phyloP scores from a whole-genome alignment of 2,113 vertebrate species.

The Thalassarche chlororhynchos region DNA sequence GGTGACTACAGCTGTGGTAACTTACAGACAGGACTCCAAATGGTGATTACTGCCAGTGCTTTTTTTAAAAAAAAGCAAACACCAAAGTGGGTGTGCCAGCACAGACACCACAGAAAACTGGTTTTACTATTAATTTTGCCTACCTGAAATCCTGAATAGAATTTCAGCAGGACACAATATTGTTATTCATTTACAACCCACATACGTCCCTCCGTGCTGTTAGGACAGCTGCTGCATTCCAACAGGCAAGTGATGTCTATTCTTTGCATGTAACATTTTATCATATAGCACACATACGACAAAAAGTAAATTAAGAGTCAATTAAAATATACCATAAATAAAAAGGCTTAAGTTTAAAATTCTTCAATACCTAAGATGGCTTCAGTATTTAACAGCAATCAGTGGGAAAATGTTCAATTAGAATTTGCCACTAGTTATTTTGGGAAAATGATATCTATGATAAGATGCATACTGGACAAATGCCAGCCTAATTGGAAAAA shows the following conservation, averaged over 20 bases:
- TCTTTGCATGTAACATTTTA: background rate
- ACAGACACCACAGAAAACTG: background rate
- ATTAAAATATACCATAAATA: background rate
- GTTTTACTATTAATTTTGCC: background rate
- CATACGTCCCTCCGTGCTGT: background rate
- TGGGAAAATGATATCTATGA: background rate
- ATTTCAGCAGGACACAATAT: background rate
- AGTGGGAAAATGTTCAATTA: background rate
- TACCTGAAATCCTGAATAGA: background rate
- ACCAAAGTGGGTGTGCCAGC: background rate
- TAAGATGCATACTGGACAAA: background rate
- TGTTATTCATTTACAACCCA: background rate
- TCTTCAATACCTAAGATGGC: background rate
- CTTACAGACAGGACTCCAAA: background rate
- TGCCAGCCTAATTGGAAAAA: background rate
- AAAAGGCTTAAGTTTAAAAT: background rate
- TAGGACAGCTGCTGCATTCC: background rate
- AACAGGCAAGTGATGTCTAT: background rate
- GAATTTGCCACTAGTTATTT: background rate
- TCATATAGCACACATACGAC: background rate
- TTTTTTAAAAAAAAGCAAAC: background rate
- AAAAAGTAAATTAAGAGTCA: background rate
- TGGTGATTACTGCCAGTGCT: fast-evolving
- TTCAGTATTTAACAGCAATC: background rate
- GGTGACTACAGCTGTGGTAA: background rate